These are phyloP conservation scores for Pollenia labialis DNA, from an alignment of 2,888 invertebrate genomes.

Conservation along the genomic window DNA sequence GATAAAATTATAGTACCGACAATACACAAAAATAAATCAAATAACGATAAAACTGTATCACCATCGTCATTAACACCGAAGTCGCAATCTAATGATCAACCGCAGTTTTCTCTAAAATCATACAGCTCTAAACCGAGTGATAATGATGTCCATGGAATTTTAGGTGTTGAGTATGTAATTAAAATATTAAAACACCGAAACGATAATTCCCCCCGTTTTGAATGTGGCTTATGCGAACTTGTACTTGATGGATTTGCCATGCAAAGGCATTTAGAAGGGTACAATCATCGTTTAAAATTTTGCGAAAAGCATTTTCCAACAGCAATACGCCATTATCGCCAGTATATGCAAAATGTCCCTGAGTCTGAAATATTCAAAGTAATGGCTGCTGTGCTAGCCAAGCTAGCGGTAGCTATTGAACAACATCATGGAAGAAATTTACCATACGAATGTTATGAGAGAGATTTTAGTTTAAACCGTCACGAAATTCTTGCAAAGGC, in stretches of 20 bases:
- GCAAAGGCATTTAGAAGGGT: slow-evolving; percentile 91
- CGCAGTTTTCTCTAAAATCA: slow-evolving; percentile 75
- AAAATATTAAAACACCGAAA: slow-evolving; percentile 88
- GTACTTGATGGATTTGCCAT: slow-evolving; percentile 91
- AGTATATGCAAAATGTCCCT: slow-evolving; percentile 86
- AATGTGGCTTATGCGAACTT: slow-evolving; percentile 91
- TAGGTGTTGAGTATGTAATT: slow-evolving; percentile 91
- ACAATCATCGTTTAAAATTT: slow-evolving; percentile 90
- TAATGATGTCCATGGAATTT: slow-evolving; percentile 80
- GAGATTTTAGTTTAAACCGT: slow-evolving; percentile 87
- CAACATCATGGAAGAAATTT: slow-evolving; percentile 89
- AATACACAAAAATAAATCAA: slow-evolving; percentile 65
- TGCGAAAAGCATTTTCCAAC: slow-evolving; percentile 87
- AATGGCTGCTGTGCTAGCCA: slow-evolving; percentile 85
- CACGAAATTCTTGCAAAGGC: slow-evolving; percentile 87
- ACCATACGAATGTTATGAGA: slow-evolving; percentile 88
- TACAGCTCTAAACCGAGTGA: slow-evolving; percentile 70
- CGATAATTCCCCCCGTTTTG: slow-evolving; percentile 88
- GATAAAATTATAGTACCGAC: slow-evolving; percentile 75
- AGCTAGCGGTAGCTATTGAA: slow-evolving; percentile 89
- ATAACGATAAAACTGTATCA: not conserved
- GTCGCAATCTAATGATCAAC: slow-evolving; percentile 21
- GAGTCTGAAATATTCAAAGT: slow-evolving; percentile 77
- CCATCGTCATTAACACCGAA: not conserved
- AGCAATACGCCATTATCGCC: slow-evolving; percentile 87